Conservation (phyloP, 2,113 vertebrate genomes). For the Petaurus breviceps region DNA sequence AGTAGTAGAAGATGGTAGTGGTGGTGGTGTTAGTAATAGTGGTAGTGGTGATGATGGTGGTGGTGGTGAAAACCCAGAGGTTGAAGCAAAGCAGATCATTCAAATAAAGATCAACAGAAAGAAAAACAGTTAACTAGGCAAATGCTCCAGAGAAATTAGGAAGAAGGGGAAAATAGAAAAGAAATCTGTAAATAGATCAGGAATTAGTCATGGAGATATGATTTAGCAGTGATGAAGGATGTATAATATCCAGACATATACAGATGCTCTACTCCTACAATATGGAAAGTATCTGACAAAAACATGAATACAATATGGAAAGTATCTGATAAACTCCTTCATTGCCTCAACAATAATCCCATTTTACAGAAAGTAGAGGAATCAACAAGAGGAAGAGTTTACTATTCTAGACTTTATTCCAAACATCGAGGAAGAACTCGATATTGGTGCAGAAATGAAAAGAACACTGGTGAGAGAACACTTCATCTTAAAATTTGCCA, state of each 20-base stretch:
- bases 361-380: not conserved
- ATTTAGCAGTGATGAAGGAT: not conserved
- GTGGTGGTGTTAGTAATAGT: too few relatives aligned
- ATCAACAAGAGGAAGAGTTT: not conserved
- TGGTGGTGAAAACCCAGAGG: too few relatives aligned
- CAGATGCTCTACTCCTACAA: not conserved
- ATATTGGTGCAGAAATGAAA: not conserved
- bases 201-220: not conserved
- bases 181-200: not conserved
- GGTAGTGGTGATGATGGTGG: too few relatives aligned
- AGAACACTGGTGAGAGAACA: not conserved
- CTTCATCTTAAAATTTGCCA: not conserved
- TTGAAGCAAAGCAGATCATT: not conserved
- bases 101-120: not conserved
- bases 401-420: not conserved
- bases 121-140: not conserved
- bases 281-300: not conserved
- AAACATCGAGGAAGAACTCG: not conserved
- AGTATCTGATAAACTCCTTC: not conserved
- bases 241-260: not conserved
- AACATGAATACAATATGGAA: not conserved
- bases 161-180: not conserved
- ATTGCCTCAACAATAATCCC: not conserved
- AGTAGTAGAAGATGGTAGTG: too few relatives aligned
- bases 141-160: not conserved